Percentiles rank a stretch among this genome's conserved stretches.
These are phyloP conservation scores for Poeciliopsis occidentalis DNA, from an alignment of 2,113 vertebrate genomes.

Conservation along the genomic window DNA sequence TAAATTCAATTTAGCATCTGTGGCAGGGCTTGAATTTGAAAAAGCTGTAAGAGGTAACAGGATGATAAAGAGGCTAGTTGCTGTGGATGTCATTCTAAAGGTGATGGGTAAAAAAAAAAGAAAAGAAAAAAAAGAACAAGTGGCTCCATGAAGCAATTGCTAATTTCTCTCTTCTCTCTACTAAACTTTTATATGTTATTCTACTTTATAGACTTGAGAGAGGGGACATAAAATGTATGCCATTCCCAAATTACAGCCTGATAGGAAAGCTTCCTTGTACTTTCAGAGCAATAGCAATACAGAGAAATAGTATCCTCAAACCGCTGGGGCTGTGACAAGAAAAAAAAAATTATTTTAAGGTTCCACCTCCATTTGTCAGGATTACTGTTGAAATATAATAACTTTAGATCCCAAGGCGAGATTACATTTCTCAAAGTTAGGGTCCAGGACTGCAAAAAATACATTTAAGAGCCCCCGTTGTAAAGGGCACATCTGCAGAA, in stretches of 20 bases:
- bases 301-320: not conserved
- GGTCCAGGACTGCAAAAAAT: constrained; percentile 42
- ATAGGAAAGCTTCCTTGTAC: not conserved
- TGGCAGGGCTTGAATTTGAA: too few relatives aligned
- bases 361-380: constrained; percentile 24
- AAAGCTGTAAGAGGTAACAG: too few relatives aligned
- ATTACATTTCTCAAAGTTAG: constrained; percentile 53
- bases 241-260: not conserved
- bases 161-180: not conserved
- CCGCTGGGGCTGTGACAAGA: not conserved
- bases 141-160: not conserved
- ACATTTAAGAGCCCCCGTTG: constrained; percentile 51
- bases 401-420: constrained; percentile 46
- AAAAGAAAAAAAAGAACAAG: too few relatives aligned
- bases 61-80: too few relatives aligned
- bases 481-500: constrained; percentile 58
- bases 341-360: not conserved
- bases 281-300: not conserved
- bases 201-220: not conserved
- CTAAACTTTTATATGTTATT: not conserved
- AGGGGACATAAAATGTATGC: not conserved
- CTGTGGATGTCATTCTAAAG: too few relatives aligned
- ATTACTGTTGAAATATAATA: constrained; percentile 33
- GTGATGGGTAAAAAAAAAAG: too few relatives aligned
- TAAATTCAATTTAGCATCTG: too few relatives aligned